Percentiles rank a stretch among this genome's conserved stretches.
Evolutionary conservation across 2,113 vertebrate species (phyloP).

Genomic region (Donacobius atricapilla): DNA sequence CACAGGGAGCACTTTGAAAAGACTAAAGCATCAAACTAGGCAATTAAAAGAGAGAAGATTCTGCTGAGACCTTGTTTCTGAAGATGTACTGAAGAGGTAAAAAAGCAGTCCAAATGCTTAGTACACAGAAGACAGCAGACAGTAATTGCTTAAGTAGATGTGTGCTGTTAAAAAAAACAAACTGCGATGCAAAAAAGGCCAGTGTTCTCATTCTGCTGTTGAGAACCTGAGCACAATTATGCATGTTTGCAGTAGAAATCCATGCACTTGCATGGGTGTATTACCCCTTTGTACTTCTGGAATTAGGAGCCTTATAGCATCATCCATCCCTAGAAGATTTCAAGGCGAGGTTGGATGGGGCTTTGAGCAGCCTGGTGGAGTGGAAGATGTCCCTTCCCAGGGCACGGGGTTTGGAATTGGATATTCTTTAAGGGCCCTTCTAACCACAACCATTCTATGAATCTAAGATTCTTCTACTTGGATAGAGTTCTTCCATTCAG

Average conservation of each 20-base stretch:
- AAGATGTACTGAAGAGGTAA: background rate
- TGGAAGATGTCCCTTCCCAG: background rate
- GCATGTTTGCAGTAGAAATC: background rate
- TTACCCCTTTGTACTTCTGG: background rate
- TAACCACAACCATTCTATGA: background rate
- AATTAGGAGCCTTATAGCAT: background rate
- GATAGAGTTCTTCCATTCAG: background rate
- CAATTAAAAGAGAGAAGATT: slow-evolving; percentile 39
- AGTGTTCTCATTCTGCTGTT: background rate
- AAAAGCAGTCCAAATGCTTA: background rate
- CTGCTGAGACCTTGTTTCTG: slow-evolving; percentile 26
- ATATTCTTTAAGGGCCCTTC: background rate
- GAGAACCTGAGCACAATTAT: background rate
- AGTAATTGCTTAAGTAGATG: slow-evolving; percentile 34
- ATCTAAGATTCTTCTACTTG: background rate
- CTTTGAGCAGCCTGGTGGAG: background rate
- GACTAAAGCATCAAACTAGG: background rate
- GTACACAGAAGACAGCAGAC: background rate
- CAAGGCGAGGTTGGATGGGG: background rate
- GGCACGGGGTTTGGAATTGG: background rate
- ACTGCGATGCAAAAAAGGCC: background rate
- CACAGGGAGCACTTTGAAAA: background rate
- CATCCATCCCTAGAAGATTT: background rate
- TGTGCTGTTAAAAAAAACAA: background rate
- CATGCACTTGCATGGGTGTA: background rate